phyloP scores from a whole-genome alignment of 2,888 invertebrate species.

The Heliconius cydno region DNA sequence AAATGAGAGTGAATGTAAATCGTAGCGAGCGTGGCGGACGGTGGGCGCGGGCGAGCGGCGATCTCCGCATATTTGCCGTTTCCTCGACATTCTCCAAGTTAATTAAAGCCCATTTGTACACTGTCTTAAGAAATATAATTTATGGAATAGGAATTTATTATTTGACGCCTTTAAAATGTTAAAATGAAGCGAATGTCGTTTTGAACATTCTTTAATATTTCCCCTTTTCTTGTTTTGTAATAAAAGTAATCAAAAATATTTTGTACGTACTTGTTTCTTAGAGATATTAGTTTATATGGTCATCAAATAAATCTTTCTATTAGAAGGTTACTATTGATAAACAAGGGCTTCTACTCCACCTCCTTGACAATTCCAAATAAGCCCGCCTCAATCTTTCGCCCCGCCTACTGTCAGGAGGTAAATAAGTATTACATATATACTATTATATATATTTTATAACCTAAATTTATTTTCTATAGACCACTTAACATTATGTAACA shows the following conservation, averaged over 20 bases:
- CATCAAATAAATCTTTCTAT: background rate
- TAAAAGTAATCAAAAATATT: background rate
- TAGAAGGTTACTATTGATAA: conserved; percentile 64
- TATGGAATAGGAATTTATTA: conserved; percentile 71
- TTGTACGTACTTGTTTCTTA: background rate
- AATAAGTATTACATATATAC: conserved; percentile 73
- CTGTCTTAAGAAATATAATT: conserved; percentile 78
- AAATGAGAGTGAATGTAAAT: conserved; percentile 73
- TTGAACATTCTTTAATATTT: conserved; percentile 31
- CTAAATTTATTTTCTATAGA: background rate
- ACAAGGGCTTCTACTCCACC: conserved; percentile 74
- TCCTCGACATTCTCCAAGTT: conserved; percentile 77
- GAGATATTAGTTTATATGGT: background rate
- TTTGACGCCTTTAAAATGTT: conserved; percentile 62
- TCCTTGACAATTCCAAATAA: conserved; percentile 81
- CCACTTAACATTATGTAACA: background rate
- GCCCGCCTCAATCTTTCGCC: conserved; percentile 79
- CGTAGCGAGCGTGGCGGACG: conserved; percentile 66
- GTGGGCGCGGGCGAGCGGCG: conserved; percentile 57
- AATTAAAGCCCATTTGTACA: conserved; percentile 81
- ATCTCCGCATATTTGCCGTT: conserved; percentile 76
- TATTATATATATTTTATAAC: conserved; percentile 58
- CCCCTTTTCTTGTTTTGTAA: background rate
- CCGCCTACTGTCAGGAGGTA: conserved; percentile 78
- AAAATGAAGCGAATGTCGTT: conserved; percentile 50